These are phyloP conservation scores for Discoglossus pictus DNA, from an alignment of 2,797 vertebrate genomes.

Conservation along the genomic window DNA sequence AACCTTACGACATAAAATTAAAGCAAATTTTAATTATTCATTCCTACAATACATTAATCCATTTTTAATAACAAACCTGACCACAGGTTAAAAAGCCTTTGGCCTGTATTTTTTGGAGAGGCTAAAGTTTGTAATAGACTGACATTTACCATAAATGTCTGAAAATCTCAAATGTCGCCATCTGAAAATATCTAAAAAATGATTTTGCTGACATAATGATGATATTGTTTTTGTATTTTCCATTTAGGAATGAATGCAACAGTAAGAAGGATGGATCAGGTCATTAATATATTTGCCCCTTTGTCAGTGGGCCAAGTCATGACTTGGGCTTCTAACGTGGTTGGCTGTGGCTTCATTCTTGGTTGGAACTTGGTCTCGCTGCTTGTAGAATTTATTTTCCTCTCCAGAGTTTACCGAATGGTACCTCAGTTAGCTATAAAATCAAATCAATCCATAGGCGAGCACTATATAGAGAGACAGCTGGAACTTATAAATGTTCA, in stretches of 20 bases:
- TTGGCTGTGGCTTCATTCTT: constrained; percentile 80
- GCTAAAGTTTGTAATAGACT: too few relatives aligned
- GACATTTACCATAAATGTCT: too few relatives aligned
- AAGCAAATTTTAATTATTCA: too few relatives aligned
- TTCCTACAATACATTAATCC: too few relatives aligned
- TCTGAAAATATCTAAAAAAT: too few relatives aligned
- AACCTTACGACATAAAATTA: too few relatives aligned
- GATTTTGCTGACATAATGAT: not conserved
- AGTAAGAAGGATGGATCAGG: constrained; percentile 76
- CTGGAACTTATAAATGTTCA: constrained; percentile 60
- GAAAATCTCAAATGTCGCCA: too few relatives aligned
- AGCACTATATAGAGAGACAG: constrained; percentile 63
- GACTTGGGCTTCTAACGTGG: constrained; percentile 78
- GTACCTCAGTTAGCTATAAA: constrained; percentile 75
- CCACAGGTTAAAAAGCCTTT: too few relatives aligned
- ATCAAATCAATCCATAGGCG: constrained; percentile 59
- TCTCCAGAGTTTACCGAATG: constrained; percentile 76
- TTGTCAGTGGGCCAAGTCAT: constrained; percentile 77
- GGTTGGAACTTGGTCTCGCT: constrained; percentile 81
- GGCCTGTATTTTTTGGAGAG: too few relatives aligned
- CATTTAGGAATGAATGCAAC: constrained; percentile 75
- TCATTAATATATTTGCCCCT: constrained; percentile 76
- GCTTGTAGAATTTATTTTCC: constrained; percentile 80
- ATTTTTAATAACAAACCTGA: too few relatives aligned
- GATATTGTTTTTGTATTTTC: constrained; percentile 5